A percentile compares a stretch with the other conserved stretches of the same genome.
These are phyloP conservation scores for Anguilla japonica DNA, from an alignment of 2,113 vertebrate genomes.

Conservation along the genomic window DNA sequence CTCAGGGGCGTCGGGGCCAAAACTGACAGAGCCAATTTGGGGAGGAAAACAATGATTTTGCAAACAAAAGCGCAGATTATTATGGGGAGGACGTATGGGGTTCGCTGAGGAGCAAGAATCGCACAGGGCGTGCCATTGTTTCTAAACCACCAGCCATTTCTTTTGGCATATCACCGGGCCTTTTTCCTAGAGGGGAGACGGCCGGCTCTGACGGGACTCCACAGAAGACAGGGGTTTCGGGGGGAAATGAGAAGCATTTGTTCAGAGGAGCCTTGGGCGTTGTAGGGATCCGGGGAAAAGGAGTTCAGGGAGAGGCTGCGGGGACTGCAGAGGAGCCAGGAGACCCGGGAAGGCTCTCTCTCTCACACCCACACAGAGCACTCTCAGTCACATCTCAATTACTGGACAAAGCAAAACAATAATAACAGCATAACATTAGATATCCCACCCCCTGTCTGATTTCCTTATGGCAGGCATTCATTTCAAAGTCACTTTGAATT, in stretches of 20 bases:
- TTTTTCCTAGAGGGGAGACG: constrained; percentile 53
- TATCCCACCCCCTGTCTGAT: not conserved
- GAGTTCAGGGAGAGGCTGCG: not conserved
- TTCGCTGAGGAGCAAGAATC: constrained; percentile 61
- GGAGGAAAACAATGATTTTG: constrained; percentile 60
- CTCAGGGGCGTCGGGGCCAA: constrained; percentile 58
- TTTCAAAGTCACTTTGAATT: no score
- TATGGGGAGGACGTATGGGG: constrained; percentile 57
- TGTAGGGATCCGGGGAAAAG: constrained; percentile 28
- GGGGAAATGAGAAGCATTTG: constrained; percentile 69
- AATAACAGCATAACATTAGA: not conserved
- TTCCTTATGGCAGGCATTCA: not conserved
- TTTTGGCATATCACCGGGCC: constrained; percentile 54
- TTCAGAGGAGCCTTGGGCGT: constrained; percentile 56
- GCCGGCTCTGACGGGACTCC: constrained; percentile 57
- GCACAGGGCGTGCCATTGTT: constrained; percentile 72
- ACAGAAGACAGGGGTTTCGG: constrained; percentile 54
- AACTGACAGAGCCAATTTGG: constrained; percentile 66
- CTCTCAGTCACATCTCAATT: not conserved
- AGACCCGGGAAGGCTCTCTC: not conserved
- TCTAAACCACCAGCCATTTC: constrained; percentile 57
- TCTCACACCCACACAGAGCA: not conserved
- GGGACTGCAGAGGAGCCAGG: not conserved
- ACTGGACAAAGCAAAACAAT: not conserved
- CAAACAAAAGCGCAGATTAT: constrained; percentile 66